A percentile compares a stretch with the other conserved stretches of the same genome.
Conservation (phyloP, 2,888 invertebrate genomes). For the Aproaerema taeniolella region DNA sequence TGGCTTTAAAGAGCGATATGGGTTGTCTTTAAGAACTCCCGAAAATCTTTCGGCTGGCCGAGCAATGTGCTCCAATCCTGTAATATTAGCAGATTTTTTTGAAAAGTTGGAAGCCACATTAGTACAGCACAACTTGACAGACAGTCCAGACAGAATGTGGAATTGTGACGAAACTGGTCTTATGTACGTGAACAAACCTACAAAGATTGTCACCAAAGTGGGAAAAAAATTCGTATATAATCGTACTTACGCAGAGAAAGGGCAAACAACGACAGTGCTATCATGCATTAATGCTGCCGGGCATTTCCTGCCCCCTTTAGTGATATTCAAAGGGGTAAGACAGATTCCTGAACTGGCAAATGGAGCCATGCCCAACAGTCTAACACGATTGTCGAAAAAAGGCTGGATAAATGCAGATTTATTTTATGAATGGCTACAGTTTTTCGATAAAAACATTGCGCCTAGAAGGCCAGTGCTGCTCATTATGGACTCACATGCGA, state of each 20-base stretch:
- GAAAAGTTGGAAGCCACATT: conserved; percentile 14
- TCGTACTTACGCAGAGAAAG: conserved; percentile 21
- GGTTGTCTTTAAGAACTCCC: conserved; percentile 17
- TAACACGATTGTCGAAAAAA: conserved; percentile 23
- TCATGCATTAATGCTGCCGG: conserved; percentile 20
- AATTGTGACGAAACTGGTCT: conserved; percentile 24
- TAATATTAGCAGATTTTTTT: conserved; percentile 15
- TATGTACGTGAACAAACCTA: conserved; percentile 21
- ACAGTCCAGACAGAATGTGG: conserved; percentile 10
- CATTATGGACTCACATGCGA: conserved; percentile 23
- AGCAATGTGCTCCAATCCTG: conserved; percentile 15
- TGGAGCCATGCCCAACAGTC: conserved; percentile 24
- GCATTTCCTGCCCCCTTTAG: conserved; percentile 15
- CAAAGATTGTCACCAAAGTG: conserved; percentile 21
- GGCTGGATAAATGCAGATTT: conserved; percentile 26
- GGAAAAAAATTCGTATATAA: conserved; percentile 22
- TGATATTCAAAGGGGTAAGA: conserved; percentile 23
- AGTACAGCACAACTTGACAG: background rate
- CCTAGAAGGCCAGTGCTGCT: background rate
- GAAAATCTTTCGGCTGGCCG: conserved; percentile 17
- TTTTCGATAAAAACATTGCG: conserved; percentile 15
- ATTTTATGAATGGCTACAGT: conserved; percentile 23
- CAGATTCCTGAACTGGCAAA: conserved; percentile 15
- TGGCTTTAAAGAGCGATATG: conserved; percentile 16
- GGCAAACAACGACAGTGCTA: conserved; percentile 21